phyloP scores from a whole-genome alignment of 2,888 invertebrate species.

The Leptinotarsa juncta region DNA sequence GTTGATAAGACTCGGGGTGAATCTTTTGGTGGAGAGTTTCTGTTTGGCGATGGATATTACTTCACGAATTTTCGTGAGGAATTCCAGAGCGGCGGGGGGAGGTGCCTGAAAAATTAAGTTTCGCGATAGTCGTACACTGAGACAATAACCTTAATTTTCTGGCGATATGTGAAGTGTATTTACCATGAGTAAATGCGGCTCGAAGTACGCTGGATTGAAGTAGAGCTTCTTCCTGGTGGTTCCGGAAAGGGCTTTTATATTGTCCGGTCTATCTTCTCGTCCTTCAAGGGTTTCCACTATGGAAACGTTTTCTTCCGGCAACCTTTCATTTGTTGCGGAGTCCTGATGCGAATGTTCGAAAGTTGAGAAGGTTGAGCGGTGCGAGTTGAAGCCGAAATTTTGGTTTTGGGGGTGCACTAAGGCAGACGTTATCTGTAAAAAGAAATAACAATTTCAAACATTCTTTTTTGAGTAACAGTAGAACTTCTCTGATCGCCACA shows the following conservation, averaged over 20 bases:
- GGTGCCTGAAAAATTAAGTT: conserved; percentile 76
- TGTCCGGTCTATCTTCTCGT: conserved; percentile 74
- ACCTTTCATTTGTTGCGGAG: conserved; percentile 74
- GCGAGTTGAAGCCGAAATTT: conserved; percentile 31
- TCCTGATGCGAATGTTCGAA: conserved; percentile 65
- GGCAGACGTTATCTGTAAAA: conserved; percentile 75
- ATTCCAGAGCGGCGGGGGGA: conserved; percentile 90
- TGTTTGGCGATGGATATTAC: conserved; percentile 91
- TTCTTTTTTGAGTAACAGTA: too few relatives aligned
- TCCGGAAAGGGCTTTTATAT: conserved; percentile 74
- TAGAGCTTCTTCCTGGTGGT: conserved; percentile 83
- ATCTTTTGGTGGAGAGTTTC: conserved; percentile 86
- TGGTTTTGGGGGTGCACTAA: conserved; percentile 74
- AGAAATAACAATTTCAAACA: conserved; percentile 34
- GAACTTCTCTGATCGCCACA: too few relatives aligned
- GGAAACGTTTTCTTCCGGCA: conserved; percentile 87
- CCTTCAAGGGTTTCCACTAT: conserved; percentile 83
- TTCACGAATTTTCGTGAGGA: conserved; percentile 88
- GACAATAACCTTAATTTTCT: too few relatives aligned
- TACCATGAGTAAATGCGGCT: conserved; percentile 85
- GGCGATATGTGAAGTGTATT: conserved; percentile 53
- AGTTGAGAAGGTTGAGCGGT: conserved; percentile 43
- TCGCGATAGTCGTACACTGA: too few relatives aligned
- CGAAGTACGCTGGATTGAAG: conserved; percentile 93
- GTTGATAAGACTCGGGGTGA: conserved; percentile 80